phyloP scores from a whole-genome alignment of 2,797 vertebrate species.

The Scarus forsteni region DNA sequence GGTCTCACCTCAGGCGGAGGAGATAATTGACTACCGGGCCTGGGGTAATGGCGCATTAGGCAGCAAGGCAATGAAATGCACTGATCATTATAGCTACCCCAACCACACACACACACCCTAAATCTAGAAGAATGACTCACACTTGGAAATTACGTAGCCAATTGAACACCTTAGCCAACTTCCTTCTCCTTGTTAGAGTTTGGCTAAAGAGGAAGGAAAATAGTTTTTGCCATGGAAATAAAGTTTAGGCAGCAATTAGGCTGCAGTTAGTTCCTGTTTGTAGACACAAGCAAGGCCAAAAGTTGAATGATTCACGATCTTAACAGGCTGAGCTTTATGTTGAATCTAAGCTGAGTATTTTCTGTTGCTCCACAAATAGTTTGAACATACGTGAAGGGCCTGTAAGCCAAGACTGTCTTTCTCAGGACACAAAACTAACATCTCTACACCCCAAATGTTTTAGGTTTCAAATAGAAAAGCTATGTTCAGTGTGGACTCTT shows the following conservation, averaged over 20 bases:
- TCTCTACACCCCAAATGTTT: slow-evolving; percentile 5
- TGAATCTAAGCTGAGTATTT: slow-evolving; percentile 18
- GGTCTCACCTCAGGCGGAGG: slow-evolving; percentile 79
- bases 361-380: slow-evolving; percentile 17
- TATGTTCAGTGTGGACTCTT: slow-evolving; percentile 3
- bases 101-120: slow-evolving; percentile 52
- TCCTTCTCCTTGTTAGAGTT: slow-evolving; percentile 58
- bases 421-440: neutral
- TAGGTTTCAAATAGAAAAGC: slow-evolving; percentile 14
- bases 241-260: slow-evolving; percentile 40
- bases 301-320: slow-evolving; percentile 34
- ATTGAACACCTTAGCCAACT: slow-evolving; percentile 74
- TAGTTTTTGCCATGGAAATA: slow-evolving; percentile 69
- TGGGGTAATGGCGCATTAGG: slow-evolving; percentile 76
- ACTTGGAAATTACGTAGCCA: slow-evolving; percentile 72
- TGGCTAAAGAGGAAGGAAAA: slow-evolving; percentile 71
- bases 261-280: slow-evolving; percentile 59
- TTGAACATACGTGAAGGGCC: slow-evolving; percentile 3
- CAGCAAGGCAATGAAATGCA: slow-evolving; percentile 78
- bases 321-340: slow-evolving; percentile 25
- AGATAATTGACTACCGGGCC: slow-evolving; percentile 79
- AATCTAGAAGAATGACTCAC: slow-evolving; percentile 79
- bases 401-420: slow-evolving; percentile 7
- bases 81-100: slow-evolving; percentile 75
- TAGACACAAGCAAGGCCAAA: slow-evolving; percentile 36